Conservation (phyloP, 2,113 vertebrate species). For the Martes martes region DNA sequence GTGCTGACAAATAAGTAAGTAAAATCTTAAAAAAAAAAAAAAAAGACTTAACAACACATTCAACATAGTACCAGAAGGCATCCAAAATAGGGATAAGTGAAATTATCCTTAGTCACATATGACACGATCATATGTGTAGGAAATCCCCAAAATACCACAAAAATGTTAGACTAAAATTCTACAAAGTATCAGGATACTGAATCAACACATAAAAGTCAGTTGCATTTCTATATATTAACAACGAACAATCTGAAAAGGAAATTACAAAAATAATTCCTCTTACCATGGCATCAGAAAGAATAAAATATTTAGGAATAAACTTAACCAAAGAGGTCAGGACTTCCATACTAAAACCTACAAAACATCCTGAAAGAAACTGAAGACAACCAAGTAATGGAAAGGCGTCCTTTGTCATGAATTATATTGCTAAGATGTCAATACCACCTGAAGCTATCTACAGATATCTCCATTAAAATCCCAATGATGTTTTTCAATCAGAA, state of each 20-base stretch:
- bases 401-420: not conserved
- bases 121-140: not conserved
- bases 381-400: not conserved
- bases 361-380: not conserved
- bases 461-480: not conserved
- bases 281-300: not conserved
- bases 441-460: not conserved
- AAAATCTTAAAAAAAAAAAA: too few species aligned
- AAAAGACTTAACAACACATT: not conserved
- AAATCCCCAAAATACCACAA: not conserved
- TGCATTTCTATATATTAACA: not conserved
- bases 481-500: not conserved
- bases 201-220: not conserved
- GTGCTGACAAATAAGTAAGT: too few species aligned
- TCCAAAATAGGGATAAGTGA: not conserved
- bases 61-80: not conserved
- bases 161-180: not conserved
- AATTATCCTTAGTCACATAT: not conserved
- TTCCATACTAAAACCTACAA: not conserved
- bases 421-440: not conserved
- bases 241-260: not conserved
- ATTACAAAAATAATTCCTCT: not conserved
- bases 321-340: not conserved
- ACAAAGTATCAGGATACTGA: not conserved
- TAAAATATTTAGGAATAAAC: not conserved